Percentiles rank a stretch among this genome's conserved stretches.
Evolutionary conservation across 2,113 vertebrate genomes (phyloP).

Genomic region (Empidonax alnorum): DNA sequence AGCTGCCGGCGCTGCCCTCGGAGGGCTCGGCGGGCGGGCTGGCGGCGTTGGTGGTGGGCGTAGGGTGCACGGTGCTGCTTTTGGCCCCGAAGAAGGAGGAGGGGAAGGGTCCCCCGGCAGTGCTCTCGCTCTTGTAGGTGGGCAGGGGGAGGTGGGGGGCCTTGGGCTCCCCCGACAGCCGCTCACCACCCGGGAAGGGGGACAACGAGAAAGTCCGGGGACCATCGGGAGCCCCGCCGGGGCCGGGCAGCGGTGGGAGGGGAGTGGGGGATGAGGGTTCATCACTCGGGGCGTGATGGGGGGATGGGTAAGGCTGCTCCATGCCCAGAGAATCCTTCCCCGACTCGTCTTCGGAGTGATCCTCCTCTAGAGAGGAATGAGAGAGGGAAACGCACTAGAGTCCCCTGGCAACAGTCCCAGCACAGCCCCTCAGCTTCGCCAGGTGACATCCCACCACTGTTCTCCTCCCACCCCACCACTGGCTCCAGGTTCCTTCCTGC

Average conservation of each 20-base stretch:
- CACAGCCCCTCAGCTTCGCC: background rate
- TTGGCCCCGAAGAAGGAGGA: conserved; percentile 86
- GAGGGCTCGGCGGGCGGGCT: conserved; percentile 82
- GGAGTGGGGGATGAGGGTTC: conserved; percentile 71
- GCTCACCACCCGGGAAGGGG: conserved; percentile 79
- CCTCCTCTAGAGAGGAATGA: conserved; percentile 82
- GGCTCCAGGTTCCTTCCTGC: background rate
- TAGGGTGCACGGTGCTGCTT: conserved; percentile 72
- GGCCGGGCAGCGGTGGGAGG: conserved; percentile 69
- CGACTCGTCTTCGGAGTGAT: conserved; percentile 84
- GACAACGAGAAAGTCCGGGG: conserved; percentile 85
- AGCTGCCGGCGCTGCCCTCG: conserved; percentile 74
- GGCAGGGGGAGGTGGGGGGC: conserved; percentile 78
- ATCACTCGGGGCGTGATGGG: conserved; percentile 69
- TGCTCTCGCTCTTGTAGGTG: conserved; percentile 84
- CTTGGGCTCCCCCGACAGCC: conserved; percentile 82
- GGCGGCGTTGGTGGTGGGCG: conserved; percentile 42
- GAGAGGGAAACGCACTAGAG: conserved; percentile 36
- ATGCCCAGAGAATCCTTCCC: conserved; percentile 80
- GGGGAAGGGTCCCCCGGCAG: conserved; percentile 76
- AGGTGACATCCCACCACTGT: background rate
- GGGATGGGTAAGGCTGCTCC: conserved; percentile 81
- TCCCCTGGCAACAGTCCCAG: accelerated
- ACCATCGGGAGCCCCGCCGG: conserved; percentile 62
- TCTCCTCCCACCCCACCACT: too few species aligned